Percentiles rank a stretch among this genome's conserved stretches.
phyloP scores from a whole-genome alignment of 2,888 invertebrate species.

The Polyommatus iphigenia region DNA sequence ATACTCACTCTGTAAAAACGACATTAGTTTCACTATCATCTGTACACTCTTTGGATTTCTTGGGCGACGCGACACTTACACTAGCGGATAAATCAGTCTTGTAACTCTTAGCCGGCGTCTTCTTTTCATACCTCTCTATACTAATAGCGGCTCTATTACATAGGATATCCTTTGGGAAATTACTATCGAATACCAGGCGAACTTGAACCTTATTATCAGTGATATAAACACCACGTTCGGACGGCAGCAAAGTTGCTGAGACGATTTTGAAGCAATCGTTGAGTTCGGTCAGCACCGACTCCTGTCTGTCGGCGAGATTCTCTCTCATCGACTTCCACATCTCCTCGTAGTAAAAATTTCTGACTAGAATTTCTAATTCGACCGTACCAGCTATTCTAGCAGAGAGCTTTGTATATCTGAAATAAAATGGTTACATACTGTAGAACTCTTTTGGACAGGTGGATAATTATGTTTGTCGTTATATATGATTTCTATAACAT shows the following conservation, averaged over 20 bases:
- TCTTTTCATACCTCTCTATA: conserved; percentile 76
- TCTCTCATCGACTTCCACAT: conserved; percentile 85
- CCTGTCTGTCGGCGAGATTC: conserved; percentile 63
- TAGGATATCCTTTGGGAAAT: conserved; percentile 82
- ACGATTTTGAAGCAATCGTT: conserved; percentile 80
- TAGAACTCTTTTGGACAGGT: too few relatives aligned
- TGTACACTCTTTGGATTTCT: conserved; percentile 53
- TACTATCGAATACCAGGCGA: conserved; percentile 63
- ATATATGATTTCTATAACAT: too few relatives aligned
- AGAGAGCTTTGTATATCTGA: conserved; percentile 87
- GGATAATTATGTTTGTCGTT: too few relatives aligned
- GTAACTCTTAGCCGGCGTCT: conserved; percentile 66
- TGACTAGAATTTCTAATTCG: conserved; percentile 86
- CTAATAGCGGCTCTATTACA: conserved; percentile 84
- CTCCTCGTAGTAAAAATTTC: conserved; percentile 90
- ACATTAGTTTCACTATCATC: conserved; percentile 52
- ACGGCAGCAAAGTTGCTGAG: conserved; percentile 76
- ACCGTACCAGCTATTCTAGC: conserved; percentile 88
- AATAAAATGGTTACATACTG: conserved; percentile 43
- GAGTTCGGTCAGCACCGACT: conserved; percentile 76
- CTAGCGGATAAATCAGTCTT: conserved; percentile 75
- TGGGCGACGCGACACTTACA: conserved; percentile 60
- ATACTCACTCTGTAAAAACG: conserved; percentile 66
- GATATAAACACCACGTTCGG: conserved; percentile 75
- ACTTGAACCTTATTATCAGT: conserved; percentile 71